Evolutionary conservation across 2,797 vertebrate genomes (phyloP).

Genomic region (Epinephelus malabaricus): DNA sequence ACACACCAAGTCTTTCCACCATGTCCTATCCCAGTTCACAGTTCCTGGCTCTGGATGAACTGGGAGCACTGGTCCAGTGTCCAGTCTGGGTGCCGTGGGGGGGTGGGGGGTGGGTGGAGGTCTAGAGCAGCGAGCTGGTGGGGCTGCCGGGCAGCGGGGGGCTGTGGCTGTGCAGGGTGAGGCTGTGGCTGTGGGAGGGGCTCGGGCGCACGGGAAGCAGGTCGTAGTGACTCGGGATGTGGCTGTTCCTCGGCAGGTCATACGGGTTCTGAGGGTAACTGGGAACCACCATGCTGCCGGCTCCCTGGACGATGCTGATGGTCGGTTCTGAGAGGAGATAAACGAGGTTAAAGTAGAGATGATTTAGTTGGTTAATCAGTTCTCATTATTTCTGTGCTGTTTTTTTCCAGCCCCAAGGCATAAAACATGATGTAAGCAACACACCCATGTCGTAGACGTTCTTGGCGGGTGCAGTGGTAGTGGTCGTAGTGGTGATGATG

Average conservation of each 20-base stretch:
- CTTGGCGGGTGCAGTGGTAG: slow-evolving; percentile 73
- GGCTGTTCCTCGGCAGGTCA: slow-evolving; percentile 95
- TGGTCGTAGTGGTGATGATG: slow-evolving; percentile 80
- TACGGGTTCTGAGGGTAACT: slow-evolving; percentile 93
- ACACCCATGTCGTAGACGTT: slow-evolving; percentile 97
- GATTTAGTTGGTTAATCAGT: too few relatives aligned
- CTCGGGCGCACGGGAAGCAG: slow-evolving; percentile 93
- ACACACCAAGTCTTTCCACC: not conserved
- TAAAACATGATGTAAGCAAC: slow-evolving; percentile 36
- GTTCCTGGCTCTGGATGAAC: slow-evolving; percentile 11
- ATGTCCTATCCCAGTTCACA: slow-evolving; percentile 9
- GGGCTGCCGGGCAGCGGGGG: slow-evolving; percentile 88
- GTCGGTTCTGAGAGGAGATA: slow-evolving; percentile 90
- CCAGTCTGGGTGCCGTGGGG: not conserved
- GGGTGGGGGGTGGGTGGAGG: not conserved
- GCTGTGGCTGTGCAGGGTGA: slow-evolving; percentile 67
- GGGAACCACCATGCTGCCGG: slow-evolving; percentile 80
- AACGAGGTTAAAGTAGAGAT: too few relatives aligned
- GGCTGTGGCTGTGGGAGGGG: slow-evolving; percentile 82
- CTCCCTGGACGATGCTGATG: slow-evolving; percentile 90
- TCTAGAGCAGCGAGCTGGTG: slow-evolving; percentile 89
- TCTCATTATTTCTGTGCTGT: too few relatives aligned
- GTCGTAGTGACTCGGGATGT: slow-evolving; percentile 97
- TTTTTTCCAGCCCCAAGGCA: too few relatives aligned
- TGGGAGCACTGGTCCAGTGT: slow-evolving; percentile 16